These are phyloP conservation scores for Macquaria australasica DNA, from an alignment of 2,113 vertebrate species.

Conservation along the genomic window DNA sequence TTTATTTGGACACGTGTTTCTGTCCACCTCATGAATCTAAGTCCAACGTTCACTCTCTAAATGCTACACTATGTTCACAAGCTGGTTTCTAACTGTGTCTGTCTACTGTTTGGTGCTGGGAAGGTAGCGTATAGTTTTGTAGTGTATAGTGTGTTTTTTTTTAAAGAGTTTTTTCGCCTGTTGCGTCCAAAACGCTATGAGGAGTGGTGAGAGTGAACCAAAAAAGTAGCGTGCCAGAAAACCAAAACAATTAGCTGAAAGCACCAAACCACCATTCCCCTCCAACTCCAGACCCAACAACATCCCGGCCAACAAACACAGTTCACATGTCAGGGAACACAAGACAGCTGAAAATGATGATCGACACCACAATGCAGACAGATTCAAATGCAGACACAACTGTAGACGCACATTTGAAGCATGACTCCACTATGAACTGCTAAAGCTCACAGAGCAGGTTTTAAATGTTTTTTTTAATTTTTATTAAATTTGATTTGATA, in stretches of 20 bases:
- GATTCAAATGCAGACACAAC: constrained; percentile 23
- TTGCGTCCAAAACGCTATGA: background rate
- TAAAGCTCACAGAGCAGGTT: constrained; percentile 20
- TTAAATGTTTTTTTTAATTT: background rate
- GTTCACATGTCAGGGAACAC: constrained; percentile 15
- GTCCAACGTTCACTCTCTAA: background rate
- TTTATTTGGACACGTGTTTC: background rate
- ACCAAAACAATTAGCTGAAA: background rate
- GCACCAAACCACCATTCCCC: background rate
- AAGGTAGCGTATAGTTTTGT: background rate
- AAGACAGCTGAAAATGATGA: constrained; percentile 19
- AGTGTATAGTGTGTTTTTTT: too few species aligned
- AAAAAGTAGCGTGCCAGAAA: background rate
- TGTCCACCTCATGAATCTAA: too few species aligned
- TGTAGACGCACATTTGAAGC: constrained; percentile 25
- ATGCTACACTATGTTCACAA: background rate
- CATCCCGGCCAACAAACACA: constrained; percentile 12
- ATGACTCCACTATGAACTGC: background rate
- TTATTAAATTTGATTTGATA: background rate
- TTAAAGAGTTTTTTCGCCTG: background rate
- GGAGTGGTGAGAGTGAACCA: background rate
- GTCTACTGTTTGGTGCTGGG: background rate
- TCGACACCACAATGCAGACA: constrained; percentile 23
- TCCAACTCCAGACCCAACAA: background rate
- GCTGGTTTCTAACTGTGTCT: background rate